Evolutionary conservation across 1,140 invertebrate species (phyloP).

Genomic region (Agrypnia vestita): DNA sequence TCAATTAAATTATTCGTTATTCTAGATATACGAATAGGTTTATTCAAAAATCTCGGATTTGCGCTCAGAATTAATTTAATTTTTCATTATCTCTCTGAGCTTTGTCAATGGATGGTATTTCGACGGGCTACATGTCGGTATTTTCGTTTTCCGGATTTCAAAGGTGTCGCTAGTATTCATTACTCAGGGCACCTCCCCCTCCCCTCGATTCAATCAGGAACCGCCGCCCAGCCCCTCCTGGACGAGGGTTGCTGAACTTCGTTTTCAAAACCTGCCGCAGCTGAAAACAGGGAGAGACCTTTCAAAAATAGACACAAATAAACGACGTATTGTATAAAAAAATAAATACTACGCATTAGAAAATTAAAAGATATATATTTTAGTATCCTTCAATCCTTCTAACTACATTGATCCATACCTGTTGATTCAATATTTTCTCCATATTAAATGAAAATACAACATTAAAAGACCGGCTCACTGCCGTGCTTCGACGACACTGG

Average conservation of each 20-base stretch:
- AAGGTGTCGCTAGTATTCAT: conserved; percentile 60
- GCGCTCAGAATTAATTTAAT: not conserved
- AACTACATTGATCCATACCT: too few relatives aligned
- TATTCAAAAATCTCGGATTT: not conserved
- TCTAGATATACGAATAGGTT: not conserved
- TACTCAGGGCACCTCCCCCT: conserved; percentile 30
- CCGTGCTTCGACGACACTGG: too few relatives aligned
- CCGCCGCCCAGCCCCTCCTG: conserved; percentile 12
- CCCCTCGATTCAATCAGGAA: conserved; percentile 55
- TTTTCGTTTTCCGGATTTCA: conserved; percentile 49
- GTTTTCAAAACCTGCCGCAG: conserved; percentile 3
- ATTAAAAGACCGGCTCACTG: too few relatives aligned
- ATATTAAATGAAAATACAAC: too few relatives aligned
- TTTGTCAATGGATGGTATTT: conserved; percentile 8
- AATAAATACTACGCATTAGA: too few relatives aligned
- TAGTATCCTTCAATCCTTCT: too few relatives aligned
- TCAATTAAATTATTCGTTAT: not conserved
- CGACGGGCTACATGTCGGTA: conserved; percentile 15
- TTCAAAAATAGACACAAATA: too few relatives aligned
- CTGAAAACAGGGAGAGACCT: not conserved
- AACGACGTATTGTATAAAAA: too few relatives aligned
- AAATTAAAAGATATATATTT: too few relatives aligned
- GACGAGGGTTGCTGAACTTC: conserved; percentile 17
- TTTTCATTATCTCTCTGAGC: not conserved
- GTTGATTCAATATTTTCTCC: too few relatives aligned